These are phyloP conservation scores for Tortricodes alternella DNA, from an alignment of 2,888 invertebrate species.

Conservation along the genomic window DNA sequence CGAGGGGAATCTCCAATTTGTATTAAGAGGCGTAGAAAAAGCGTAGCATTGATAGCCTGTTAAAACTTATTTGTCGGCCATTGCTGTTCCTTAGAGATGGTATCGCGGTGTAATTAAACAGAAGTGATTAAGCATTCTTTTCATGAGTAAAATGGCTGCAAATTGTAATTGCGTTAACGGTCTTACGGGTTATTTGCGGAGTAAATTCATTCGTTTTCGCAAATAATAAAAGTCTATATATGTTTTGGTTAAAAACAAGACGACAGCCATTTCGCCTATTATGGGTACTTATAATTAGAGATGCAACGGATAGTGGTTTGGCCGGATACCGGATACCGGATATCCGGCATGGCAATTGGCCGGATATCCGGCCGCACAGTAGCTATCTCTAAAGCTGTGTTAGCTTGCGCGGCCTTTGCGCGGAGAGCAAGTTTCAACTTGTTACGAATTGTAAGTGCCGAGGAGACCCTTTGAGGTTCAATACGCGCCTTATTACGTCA, in stretches of 20 bases:
- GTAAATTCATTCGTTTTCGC: not conserved
- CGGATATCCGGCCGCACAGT: too few species aligned
- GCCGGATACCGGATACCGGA: too few species aligned
- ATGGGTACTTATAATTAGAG: too few species aligned
- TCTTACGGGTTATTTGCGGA: not conserved
- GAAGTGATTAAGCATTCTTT: conserved; percentile 1
- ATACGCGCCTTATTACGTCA: too few species aligned
- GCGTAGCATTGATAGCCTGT: conserved; percentile 45
- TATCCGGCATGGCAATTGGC: too few species aligned
- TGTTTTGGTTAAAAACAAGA: not conserved
- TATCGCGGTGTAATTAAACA: not conserved
- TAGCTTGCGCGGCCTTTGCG: too few species aligned
- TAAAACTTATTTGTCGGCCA: conserved; percentile 37
- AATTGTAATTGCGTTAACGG: not conserved
- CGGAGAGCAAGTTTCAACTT: too few species aligned
- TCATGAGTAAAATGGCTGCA: not conserved
- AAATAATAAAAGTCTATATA: not conserved
- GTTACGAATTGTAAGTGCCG: too few species aligned
- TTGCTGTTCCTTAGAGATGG: not conserved
- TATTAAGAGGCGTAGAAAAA: conserved; percentile 46
- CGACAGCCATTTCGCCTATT: not conserved
- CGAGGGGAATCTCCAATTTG: conserved; percentile 36
- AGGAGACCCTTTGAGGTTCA: too few species aligned
- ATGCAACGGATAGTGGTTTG: too few species aligned
- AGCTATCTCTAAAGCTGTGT: too few species aligned